Evolutionary conservation across 2,797 vertebrate genomes (phyloP), one percentile per base, ranked within the genome.

Genomic region (Thunnus albacares): DNA sequence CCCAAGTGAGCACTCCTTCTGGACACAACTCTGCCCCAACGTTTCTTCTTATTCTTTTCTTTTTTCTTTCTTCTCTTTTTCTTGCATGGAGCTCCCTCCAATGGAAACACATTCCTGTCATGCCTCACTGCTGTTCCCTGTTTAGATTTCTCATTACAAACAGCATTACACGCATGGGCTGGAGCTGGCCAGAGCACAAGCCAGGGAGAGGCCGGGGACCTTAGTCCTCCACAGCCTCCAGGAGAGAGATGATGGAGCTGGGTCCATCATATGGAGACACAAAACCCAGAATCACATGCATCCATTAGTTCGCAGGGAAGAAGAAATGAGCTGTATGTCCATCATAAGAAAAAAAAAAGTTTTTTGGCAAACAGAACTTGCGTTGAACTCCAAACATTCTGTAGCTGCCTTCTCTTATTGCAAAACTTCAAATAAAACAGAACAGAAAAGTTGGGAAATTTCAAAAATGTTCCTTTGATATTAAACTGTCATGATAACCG

Each of bases 91-190:
- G 93, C 95, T 97, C 94, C 93, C 92, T 98, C 97, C 98, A 99
- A 97, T 97, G 94, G 97, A 98, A 99, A 98, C 96, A 98, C 97
- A 99, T 98, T 97, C 97, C 95, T 96, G 96, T 96, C 96, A 98
- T 98, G 98, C 98, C 97, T 98, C 97, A 94, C 95, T 98, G 97
- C 96, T 95, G 95, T 96, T 97, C 96, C 93, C 93, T 97, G 97
- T 98, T 99, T 98, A 97, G 96, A 97, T 97, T 98, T 97, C 97
- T 96, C 97, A 96, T 98, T 97, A 97, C 96, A 97, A 97, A 98
- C 95, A 97, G 94, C 89, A 96, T 97, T 97, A 97, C 96, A 95
- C 84, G 92, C 93, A 96, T 92, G 93, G 96, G 93, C 94, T 88
- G 87, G 94, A 95, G 93, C 85, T 94, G 95, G 94, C 93, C 89